Evolutionary conservation across 2,888 invertebrate genomes (phyloP).

Genomic region (Escarpia spicata): DNA sequence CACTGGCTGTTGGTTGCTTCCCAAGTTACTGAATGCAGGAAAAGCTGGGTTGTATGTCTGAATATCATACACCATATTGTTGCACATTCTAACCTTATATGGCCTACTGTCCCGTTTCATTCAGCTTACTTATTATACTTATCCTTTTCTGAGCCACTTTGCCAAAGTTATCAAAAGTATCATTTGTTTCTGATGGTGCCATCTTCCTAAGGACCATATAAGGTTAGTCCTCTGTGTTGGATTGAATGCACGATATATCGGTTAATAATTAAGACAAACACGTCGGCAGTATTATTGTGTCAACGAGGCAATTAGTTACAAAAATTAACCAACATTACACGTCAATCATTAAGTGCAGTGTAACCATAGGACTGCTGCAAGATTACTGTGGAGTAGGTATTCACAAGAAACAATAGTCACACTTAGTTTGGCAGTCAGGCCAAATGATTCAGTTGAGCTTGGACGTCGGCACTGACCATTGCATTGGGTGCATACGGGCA

Average conservation of each 20-base stretch:
- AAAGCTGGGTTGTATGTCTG: too few species aligned
- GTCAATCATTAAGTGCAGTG: background rate
- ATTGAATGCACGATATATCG: background rate
- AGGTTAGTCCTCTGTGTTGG: background rate
- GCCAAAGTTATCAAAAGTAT: background rate
- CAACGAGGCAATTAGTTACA: background rate
- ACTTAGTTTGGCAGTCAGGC: background rate
- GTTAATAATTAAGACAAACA: background rate
- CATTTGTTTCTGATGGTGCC: background rate
- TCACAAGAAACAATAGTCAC: background rate
- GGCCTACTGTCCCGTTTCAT: too few species aligned
- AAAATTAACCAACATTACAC: background rate
- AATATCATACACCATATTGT: too few species aligned
- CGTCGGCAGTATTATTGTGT: background rate
- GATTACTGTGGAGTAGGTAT: background rate
- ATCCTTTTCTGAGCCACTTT: background rate
- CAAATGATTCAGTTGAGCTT: background rate
- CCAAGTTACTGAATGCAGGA: too few species aligned
- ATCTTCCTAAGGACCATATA: background rate
- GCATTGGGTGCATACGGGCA: background rate
- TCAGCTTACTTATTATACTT: too few species aligned
- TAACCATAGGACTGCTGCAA: background rate
- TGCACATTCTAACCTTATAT: too few species aligned
- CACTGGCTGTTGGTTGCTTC: too few species aligned
- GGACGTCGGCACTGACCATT: background rate